Conservation (phyloP, 2,888 invertebrate genomes). For the Periphyllus acericola region DNA sequence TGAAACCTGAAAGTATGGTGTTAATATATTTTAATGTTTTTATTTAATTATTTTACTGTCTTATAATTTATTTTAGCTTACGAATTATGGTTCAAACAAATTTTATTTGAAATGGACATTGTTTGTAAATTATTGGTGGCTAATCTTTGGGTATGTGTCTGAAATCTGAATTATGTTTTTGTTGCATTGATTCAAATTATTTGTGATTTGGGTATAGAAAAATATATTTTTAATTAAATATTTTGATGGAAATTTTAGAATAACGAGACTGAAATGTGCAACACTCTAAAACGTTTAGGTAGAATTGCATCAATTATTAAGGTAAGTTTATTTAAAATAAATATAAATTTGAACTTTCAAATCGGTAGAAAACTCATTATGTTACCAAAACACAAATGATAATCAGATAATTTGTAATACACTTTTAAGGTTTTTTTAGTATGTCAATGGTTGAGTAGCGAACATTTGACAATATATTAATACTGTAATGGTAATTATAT, state of each 20-base stretch:
- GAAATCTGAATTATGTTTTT: background rate
- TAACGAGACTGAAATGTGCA: conserved; percentile 47
- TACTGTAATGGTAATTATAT: background rate
- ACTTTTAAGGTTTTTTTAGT: conserved; percentile 7
- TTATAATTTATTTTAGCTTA: conserved; percentile 77
- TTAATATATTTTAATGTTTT: background rate
- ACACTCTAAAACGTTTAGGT: conserved; percentile 45
- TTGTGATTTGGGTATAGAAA: background rate
- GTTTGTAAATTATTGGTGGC: conserved; percentile 81
- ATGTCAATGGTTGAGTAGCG: background rate
- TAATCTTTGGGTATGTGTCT: conserved; percentile 45
- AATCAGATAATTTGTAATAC: conserved; percentile 23
- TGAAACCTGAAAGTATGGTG: no score
- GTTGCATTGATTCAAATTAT: background rate
- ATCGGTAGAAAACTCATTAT: background rate
- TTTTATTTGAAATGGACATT: conserved; percentile 95
- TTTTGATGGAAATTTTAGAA: conserved; percentile 13
- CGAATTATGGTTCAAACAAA: conserved; percentile 99
- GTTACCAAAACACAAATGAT: background rate
- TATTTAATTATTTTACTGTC: background rate
- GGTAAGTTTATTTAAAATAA: conserved; percentile 69
- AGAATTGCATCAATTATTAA: conserved; percentile 83
- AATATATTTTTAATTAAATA: background rate
- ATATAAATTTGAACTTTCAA: background rate
- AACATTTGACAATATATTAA: background rate